A percentile compares a stretch with the other conserved stretches of the same genome.
Evolutionary conservation across 2,113 vertebrate species (phyloP).

Genomic region (Eira barbara): DNA sequence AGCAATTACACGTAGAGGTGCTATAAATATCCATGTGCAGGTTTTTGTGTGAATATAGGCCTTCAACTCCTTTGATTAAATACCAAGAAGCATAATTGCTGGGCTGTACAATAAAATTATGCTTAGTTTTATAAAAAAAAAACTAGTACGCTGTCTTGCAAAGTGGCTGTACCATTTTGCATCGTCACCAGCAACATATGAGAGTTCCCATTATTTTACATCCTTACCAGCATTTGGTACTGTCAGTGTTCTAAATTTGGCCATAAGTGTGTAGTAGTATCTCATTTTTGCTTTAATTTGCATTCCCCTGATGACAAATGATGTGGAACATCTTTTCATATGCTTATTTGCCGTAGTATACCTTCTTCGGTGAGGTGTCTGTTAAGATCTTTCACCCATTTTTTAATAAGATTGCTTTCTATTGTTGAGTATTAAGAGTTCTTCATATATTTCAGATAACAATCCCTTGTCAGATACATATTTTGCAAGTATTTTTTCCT

Average conservation of each 20-base stretch:
- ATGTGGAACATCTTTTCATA: neutral
- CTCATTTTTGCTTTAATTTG: neutral
- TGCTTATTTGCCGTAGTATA: neutral
- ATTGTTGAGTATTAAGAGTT: neutral
- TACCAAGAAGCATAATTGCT: neutral
- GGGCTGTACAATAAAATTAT: neutral
- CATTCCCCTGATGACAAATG: neutral
- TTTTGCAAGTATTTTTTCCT: neutral
- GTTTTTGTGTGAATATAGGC: neutral
- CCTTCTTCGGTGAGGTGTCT: neutral
- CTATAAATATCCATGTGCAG: neutral
- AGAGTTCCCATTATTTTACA: neutral
- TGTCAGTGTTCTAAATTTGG: neutral
- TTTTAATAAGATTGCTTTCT: neutral
- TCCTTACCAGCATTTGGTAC: neutral
- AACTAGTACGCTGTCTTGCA: neutral
- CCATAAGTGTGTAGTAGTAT: neutral
- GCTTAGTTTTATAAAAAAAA: neutral
- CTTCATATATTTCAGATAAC: neutral
- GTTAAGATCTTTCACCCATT: neutral
- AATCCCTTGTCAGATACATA: neutral
- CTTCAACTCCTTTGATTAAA: neutral
- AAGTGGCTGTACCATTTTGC: neutral
- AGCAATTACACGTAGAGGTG: neutral
- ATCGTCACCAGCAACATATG: neutral